Percentiles rank a stretch among this genome's conserved stretches.
phyloP scores from a whole-genome alignment of 2,888 invertebrate species.

The Caenorhabditis sinica region DNA sequence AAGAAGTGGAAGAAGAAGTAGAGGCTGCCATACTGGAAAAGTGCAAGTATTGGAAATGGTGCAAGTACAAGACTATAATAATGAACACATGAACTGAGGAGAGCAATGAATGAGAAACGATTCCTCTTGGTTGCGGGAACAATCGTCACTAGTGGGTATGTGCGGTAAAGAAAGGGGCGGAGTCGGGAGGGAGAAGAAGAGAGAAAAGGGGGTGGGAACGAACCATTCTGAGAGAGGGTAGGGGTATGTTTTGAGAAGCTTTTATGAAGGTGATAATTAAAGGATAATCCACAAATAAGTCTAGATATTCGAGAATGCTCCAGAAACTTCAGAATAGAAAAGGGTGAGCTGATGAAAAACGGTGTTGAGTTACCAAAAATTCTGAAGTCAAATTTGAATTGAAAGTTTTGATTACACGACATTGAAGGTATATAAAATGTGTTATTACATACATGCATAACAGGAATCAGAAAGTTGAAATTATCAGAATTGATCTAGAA shows the following conservation, averaged over 20 bases:
- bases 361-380: too few relatives aligned
- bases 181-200: slow-evolving; percentile 34
- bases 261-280: not conserved
- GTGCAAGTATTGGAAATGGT: slow-evolving; percentile 1
- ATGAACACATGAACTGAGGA: not conserved
- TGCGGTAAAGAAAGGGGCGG: slow-evolving; percentile 47
- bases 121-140: not conserved
- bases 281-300: not conserved
- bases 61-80: slow-evolving; percentile 7
- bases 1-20: slow-evolving; percentile 18
- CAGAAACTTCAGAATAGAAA: too few relatives aligned
- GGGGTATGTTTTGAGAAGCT: not conserved
- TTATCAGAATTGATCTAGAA: not conserved
- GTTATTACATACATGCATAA: not conserved
- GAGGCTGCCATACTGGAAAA: slow-evolving; percentile 36
- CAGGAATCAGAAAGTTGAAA: not conserved
- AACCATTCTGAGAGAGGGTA: not conserved
- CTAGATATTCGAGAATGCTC: too few relatives aligned
- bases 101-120: slow-evolving; percentile 10
- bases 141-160: slow-evolving; percentile 5
- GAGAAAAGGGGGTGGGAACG: slow-evolving; percentile 11
- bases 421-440: too few relatives aligned
- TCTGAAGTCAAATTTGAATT: too few relatives aligned
- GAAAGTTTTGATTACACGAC: too few relatives aligned
- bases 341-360: too few relatives aligned